Conservation (phyloP, 2,888 invertebrate species). For the Tipula vernalis region DNA sequence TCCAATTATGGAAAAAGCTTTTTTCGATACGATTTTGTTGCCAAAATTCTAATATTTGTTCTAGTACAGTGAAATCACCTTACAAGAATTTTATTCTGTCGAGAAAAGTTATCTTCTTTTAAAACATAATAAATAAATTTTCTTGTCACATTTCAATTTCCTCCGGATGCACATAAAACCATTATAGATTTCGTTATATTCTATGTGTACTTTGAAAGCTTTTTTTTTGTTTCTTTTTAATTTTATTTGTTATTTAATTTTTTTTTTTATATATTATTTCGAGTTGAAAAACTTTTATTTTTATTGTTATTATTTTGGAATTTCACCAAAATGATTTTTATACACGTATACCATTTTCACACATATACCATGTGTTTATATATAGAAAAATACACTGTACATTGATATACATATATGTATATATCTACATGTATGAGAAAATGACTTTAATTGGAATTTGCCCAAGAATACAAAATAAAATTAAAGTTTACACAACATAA, state of each 20-base stretch:
- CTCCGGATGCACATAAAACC: neutral
- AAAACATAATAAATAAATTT: neutral
- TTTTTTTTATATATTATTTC: neutral
- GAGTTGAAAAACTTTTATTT: neutral
- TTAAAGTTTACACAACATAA: constrained; percentile 4
- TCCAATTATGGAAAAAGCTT: neutral
- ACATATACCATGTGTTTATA: neutral
- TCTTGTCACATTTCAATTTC: neutral
- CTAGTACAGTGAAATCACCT: neutral
- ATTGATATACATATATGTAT: neutral
- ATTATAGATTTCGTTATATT: neutral
- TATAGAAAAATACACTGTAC: neutral
- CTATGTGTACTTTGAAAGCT: neutral
- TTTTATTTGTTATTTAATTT: neutral
- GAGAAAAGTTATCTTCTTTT: neutral
- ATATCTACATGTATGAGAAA: neutral
- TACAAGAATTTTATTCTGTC: neutral
- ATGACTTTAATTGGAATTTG: neutral
- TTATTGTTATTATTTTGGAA: neutral
- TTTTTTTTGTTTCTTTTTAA: neutral
- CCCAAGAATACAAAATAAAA: neutral
- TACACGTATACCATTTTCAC: neutral
- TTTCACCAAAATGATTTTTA: neutral
- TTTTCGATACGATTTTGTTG: neutral
- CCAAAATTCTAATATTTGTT: neutral